Conservation (phyloP, 1,140 invertebrate species). For the Caenorhabditis briggsae region DNA sequence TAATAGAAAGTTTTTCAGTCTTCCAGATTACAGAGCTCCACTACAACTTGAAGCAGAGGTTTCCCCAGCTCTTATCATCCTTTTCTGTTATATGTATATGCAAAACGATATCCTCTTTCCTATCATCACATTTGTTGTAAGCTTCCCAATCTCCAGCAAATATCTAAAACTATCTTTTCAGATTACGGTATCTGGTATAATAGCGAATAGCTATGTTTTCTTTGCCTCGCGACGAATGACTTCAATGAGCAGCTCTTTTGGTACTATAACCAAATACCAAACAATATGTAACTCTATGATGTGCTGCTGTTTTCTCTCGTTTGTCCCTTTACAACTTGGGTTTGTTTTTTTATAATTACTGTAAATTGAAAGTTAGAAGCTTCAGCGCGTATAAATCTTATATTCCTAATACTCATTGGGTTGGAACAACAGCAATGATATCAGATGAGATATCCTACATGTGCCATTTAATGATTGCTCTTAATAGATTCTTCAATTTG, state of each 20-base stretch:
- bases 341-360: not conserved
- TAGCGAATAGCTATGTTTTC: not conserved
- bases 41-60: too few relatives aligned
- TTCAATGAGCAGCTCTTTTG: slow-evolving; percentile 28
- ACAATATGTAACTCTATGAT: not conserved
- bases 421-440: not conserved
- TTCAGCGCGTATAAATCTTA: too few relatives aligned
- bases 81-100: too few relatives aligned
- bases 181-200: not conserved
- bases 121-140: too few relatives aligned
- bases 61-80: too few relatives aligned
- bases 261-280: slow-evolving; percentile 10
- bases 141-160: too few relatives aligned
- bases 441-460: not conserved
- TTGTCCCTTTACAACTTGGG: not conserved
- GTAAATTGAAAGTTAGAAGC: too few relatives aligned
- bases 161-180: not conserved
- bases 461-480: not conserved
- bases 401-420: not conserved
- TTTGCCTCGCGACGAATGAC: not conserved
- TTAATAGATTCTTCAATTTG: not conserved
- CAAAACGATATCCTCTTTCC: too few relatives aligned
- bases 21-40: too few relatives aligned
- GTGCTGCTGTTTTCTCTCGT: not conserved
- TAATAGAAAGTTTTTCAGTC: too few relatives aligned